Percentiles rank a stretch among this genome's conserved stretches.
Evolutionary conservation across 2,113 vertebrate genomes (phyloP).

Genomic region (Rhinogobius similis): DNA sequence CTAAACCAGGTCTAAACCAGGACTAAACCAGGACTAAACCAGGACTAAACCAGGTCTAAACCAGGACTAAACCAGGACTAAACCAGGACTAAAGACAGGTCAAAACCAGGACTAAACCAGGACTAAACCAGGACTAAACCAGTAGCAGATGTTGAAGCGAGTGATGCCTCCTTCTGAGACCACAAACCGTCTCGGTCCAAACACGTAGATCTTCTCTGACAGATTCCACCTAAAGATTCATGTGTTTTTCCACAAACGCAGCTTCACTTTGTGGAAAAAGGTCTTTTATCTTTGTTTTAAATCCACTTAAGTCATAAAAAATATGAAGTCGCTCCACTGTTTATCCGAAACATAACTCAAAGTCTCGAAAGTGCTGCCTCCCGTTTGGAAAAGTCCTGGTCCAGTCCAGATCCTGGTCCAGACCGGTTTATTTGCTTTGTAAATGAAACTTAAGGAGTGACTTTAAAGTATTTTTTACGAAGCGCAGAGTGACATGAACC

Average conservation of each 20-base stretch:
- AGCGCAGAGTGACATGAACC: not conserved
- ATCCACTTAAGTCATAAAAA: too few relatives aligned
- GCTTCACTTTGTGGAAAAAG: not conserved
- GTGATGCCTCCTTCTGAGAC: not conserved
- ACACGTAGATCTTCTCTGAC: not conserved
- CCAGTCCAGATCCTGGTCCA: not conserved
- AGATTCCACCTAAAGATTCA: not conserved
- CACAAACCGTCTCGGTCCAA: not conserved
- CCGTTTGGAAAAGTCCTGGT: slow-evolving; percentile 3
- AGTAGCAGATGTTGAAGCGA: not conserved
- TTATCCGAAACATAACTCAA: not conserved
- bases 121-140: not conserved
- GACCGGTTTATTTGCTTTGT: too few relatives aligned
- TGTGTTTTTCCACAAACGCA: not conserved
- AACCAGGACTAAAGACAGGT: not conserved
- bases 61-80: not conserved
- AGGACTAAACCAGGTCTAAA: not conserved
- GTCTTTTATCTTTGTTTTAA: not conserved
- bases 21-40: not conserved
- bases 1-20: not conserved
- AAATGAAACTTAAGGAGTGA: not conserved
- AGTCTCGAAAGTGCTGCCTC: not conserved
- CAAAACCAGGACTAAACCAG: too few relatives aligned
- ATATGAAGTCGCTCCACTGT: too few relatives aligned
- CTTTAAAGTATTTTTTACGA: not conserved